Percentiles rank a stretch among this genome's conserved stretches.
These are phyloP conservation scores for Euwallacea similis DNA, from an alignment of 1,140 invertebrate genomes.

Conservation along the genomic window DNA sequence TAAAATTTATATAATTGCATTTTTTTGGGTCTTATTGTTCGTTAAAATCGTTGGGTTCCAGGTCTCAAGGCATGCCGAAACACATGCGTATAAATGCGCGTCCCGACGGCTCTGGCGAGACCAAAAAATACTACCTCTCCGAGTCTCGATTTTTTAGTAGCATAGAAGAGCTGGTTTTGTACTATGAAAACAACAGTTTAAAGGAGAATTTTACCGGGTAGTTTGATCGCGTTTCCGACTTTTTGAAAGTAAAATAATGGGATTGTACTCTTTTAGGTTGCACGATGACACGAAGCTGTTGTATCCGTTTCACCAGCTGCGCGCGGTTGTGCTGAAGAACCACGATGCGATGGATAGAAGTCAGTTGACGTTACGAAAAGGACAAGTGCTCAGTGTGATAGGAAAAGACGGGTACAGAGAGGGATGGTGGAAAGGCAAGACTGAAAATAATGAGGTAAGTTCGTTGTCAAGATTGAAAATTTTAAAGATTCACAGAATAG, in stretches of 20 bases:
- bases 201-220: slow-evolving; percentile 89
- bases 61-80: slow-evolving; percentile 80
- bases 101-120: slow-evolving; percentile 43
- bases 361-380: slow-evolving; percentile 75
- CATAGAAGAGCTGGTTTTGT: slow-evolving; percentile 84
- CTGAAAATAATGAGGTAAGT: slow-evolving; percentile 38
- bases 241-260: slow-evolving; percentile 7
- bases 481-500: not conserved
- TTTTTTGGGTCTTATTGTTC: slow-evolving; percentile 10
- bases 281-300: slow-evolving; percentile 67
- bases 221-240: slow-evolving; percentile 3
- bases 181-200: slow-evolving; percentile 86
- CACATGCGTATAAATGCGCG: slow-evolving; percentile 86
- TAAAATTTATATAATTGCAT: not conserved
- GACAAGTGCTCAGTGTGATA: slow-evolving; percentile 66
- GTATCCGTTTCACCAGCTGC: slow-evolving; percentile 74
- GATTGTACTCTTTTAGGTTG: slow-evolving; percentile 35
- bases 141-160: slow-evolving; percentile 88
- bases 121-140: slow-evolving; percentile 76
- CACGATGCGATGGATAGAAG: slow-evolving; percentile 72
- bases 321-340: slow-evolving; percentile 75
- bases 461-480: not conserved
- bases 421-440: slow-evolving; percentile 49
- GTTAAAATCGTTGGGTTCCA: slow-evolving; percentile 53
- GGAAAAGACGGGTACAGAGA: slow-evolving; percentile 49